phyloP scores from a whole-genome alignment of 2,888 invertebrate genomes.

The Cactoblastis cactorum region DNA sequence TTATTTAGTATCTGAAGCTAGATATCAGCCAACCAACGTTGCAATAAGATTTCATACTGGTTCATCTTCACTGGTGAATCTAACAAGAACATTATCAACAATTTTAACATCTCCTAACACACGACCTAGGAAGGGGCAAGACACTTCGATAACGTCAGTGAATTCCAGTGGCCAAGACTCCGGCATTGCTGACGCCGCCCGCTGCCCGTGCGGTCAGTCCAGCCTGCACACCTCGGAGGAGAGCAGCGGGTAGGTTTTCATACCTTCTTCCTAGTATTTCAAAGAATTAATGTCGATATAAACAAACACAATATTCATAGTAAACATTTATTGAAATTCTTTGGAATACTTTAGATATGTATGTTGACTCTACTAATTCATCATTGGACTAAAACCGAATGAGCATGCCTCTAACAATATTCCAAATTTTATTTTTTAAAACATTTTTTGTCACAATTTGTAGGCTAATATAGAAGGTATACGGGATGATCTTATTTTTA shows the following conservation, averaged over 20 bases:
- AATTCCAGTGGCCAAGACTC: constrained; percentile 92
- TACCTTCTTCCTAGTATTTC: not conserved
- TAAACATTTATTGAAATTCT: no score
- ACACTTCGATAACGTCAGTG: constrained; percentile 88
- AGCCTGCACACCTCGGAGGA: constrained; percentile 83
- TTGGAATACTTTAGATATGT: not conserved
- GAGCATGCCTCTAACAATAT: no score
- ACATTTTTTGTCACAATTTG: no score
- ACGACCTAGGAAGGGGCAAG: constrained; percentile 71
- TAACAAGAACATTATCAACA: constrained; percentile 15
- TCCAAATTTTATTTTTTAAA: no score
- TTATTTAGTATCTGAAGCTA: no score
- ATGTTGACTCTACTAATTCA: not conserved
- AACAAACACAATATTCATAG: no score
- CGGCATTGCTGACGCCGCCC: constrained; percentile 81
- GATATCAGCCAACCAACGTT: not conserved
- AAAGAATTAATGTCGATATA: no score
- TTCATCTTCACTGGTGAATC: constrained; percentile 14
- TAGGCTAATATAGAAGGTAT: not conserved
- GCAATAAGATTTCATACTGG: constrained; percentile 3
- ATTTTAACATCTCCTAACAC: constrained; percentile 20
- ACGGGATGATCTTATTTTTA: constrained; percentile 25
- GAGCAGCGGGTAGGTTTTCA: constrained; percentile 81
- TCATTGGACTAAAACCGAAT: not conserved
- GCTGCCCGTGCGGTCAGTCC: constrained; percentile 84